Percentiles rank a stretch among this genome's conserved stretches.
Evolutionary conservation across 2,888 invertebrate genomes (phyloP).

Genomic region (Slavum lentiscoides): DNA sequence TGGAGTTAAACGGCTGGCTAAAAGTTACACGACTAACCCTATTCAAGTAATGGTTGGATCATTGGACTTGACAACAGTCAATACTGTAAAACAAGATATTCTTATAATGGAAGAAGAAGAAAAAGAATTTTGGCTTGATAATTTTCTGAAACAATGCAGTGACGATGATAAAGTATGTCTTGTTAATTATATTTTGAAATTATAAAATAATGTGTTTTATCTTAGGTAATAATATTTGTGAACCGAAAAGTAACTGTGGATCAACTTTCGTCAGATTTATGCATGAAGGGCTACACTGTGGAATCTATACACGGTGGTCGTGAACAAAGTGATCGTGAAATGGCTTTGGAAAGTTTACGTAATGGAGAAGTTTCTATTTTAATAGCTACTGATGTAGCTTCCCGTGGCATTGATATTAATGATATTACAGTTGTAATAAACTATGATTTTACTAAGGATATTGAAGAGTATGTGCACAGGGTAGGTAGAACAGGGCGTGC

Average conservation of each 20-base stretch:
- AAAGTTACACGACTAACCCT: slow-evolving; percentile 85
- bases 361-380: slow-evolving; percentile 78
- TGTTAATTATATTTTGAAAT: not conserved
- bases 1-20: slow-evolving; percentile 81
- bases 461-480: slow-evolving; percentile 94
- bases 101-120: slow-evolving; percentile 73
- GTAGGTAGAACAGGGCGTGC: slow-evolving; percentile 96
- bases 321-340: slow-evolving; percentile 70
- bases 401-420: slow-evolving; percentile 89
- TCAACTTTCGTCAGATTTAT: slow-evolving; percentile 79
- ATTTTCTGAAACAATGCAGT: slow-evolving; percentile 23
- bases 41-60: slow-evolving; percentile 88
- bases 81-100: slow-evolving; percentile 81
- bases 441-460: slow-evolving; percentile 89
- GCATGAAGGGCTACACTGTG: slow-evolving; percentile 70
- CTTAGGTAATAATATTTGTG: slow-evolving; percentile 87
- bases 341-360: slow-evolving; percentile 80
- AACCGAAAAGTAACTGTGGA: slow-evolving; percentile 83
- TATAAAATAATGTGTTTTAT: not conserved
- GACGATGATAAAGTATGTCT: slow-evolving; percentile 35
- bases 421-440: slow-evolving; percentile 84
- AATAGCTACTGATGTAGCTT: slow-evolving; percentile 93
- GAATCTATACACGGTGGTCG: slow-evolving; percentile 88
- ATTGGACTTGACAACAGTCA: slow-evolving; percentile 84
- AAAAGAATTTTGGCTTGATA: slow-evolving; percentile 63